A percentile compares a stretch with the other conserved stretches of the same genome.
Evolutionary conservation across 2,113 vertebrate species (phyloP).

Genomic region (Fregetta grallaria): DNA sequence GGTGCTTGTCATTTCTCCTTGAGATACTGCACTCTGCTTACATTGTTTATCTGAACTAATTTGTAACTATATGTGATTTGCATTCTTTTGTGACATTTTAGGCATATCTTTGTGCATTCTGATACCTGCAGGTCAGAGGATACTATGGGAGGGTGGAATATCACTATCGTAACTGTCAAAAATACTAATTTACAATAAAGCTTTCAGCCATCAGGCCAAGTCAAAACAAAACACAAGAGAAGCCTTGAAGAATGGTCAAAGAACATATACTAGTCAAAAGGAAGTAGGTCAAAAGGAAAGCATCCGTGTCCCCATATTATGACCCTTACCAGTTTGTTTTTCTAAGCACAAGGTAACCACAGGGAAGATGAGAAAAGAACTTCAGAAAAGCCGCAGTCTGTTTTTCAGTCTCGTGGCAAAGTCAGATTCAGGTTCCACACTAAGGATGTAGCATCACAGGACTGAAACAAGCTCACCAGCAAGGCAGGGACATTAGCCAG

Average conservation of each 20-base stretch:
- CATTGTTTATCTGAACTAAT: constrained; percentile 12
- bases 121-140: constrained; percentile 17
- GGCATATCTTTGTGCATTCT: background rate
- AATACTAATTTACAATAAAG: constrained; percentile 6
- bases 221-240: background rate
- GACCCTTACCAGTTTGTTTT: background rate
- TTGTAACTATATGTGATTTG: background rate
- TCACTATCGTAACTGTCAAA: background rate
- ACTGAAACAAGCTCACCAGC: background rate
- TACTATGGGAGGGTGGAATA: background rate
- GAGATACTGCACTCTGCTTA: background rate
- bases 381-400: background rate
- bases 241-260: background rate
- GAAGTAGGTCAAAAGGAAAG: background rate
- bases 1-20: background rate
- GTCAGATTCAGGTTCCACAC: background rate
- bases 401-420: background rate
- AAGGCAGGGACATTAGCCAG: constrained; percentile 35
- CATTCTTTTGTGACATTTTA: constrained; percentile 24
- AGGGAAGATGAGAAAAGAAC: background rate
- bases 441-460: background rate
- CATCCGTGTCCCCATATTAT: background rate
- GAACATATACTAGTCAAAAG: background rate
- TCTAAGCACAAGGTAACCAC: background rate
- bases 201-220: background rate